Evolutionary conservation across 2,888 invertebrate genomes (phyloP).

Genomic region (Camptogramma bilineatum): DNA sequence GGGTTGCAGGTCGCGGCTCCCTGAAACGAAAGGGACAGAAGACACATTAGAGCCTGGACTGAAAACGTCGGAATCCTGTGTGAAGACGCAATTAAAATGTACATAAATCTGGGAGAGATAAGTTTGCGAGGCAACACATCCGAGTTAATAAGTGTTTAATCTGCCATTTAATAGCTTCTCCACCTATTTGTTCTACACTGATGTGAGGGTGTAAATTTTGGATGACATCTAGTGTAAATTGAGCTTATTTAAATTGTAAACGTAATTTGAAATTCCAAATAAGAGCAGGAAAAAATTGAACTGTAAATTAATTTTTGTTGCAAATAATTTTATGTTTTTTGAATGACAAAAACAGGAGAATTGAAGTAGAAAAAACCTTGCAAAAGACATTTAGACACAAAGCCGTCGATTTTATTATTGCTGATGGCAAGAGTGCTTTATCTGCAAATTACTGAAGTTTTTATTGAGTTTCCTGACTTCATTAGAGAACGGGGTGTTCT

Average conservation of each 20-base stretch:
- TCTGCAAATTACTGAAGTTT: slow-evolving; percentile 38
- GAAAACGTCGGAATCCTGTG: slow-evolving; percentile 74
- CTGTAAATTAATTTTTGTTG: neutral
- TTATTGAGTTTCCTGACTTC: slow-evolving; percentile 39
- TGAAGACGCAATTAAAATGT: slow-evolving; percentile 82
- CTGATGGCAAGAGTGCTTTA: slow-evolving; percentile 38
- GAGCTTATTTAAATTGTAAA: neutral
- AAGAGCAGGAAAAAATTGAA: neutral
- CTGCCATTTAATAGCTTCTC: slow-evolving; percentile 56
- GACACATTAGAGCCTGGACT: slow-evolving; percentile 65
- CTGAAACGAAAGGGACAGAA: slow-evolving; percentile 69
- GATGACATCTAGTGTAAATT: slow-evolving; percentile 14
- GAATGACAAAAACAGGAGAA: slow-evolving; percentile 9
- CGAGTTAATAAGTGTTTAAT: slow-evolving; percentile 68
- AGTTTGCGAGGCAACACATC: slow-evolving; percentile 61
- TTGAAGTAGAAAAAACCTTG: slow-evolving; percentile 35
- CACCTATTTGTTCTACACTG: slow-evolving; percentile 33
- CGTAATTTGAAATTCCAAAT: neutral
- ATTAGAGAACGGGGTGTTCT: slow-evolving; percentile 27
- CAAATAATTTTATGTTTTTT: slow-evolving; percentile 1
- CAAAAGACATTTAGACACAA: slow-evolving; percentile 44
- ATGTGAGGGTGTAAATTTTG: slow-evolving; percentile 21
- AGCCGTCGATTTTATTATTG: slow-evolving; percentile 46
- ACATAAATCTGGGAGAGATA: slow-evolving; percentile 74
- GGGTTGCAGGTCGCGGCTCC: slow-evolving; percentile 66